Evolutionary conservation across 2,797 vertebrate genomes (phyloP), one percentile per base, ranked within the genome.

Genomic region (Clarias pachynema): DNA sequence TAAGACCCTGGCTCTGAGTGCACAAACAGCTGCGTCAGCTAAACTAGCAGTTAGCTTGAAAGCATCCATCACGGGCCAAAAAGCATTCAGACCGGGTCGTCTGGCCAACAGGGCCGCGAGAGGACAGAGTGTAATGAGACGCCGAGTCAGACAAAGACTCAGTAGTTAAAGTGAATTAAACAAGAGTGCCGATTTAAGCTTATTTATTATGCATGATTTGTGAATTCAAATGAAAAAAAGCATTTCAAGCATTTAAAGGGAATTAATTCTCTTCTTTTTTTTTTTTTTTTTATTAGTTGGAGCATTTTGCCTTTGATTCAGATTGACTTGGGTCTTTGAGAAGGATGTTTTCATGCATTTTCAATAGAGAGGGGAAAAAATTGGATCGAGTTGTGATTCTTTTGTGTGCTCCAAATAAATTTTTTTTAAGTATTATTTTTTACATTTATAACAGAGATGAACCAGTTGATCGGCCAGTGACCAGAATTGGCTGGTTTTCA

Each of bases 21-120:
- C 49, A n/a, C 26, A 73, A 73, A 24, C 68, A 29, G 79, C 59
- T 66, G 57, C 16, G 68, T 73, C 78, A 57, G 79, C 79, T 81
- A 26, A 63, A 81, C 44, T 56, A 65, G 57, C 59, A 22, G 44
- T 81, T 57, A 63, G 40, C 56, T 40, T 79, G 57, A 79, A 85
- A 24, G 53, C 79, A 59, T 85, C 59, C 6, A 85, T 85, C 62
- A 40, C 79, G 24, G 0, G 6, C 40, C 26, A 65, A 62, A 66
- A 49, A 65, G 69, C 57, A 34, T 81, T 72, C 59, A 31, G 7
- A 22, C 6, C 16, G 59, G 40, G 79, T 44, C 70, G 69, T 31
- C 16, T 60, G 62, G 84, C 68, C 44, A 82, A 34, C 53, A 53
- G 62, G 60, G 31, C 31, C 26, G 24, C 60, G 24, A 31, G 72